Base-by-base conservation (phyloP, 30 jellyfish, hydroid and myxozoan species). In the Chrysaora quinquecirrha region DNA sequence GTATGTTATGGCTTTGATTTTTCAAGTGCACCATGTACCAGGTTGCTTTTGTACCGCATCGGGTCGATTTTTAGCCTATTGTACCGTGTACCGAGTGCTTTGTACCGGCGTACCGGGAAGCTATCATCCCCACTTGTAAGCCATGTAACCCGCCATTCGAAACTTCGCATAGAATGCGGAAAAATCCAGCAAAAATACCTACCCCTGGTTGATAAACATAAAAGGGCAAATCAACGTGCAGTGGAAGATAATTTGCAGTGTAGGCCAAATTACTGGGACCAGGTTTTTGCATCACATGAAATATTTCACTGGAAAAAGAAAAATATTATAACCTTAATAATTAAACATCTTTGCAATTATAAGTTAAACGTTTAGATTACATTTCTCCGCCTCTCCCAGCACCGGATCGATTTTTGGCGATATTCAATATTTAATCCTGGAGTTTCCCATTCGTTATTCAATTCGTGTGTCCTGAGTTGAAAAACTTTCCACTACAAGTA, bases 171-270 rank as follows among this genome's bases (percentile, higher is more conserved):
- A n/a, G n/a, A n/a, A n/a, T n/a, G n/a, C n/a, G n/a, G n/a, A n/a
- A n/a, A n/a, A n/a, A n/a, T n/a, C n/a, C n/a, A n/a, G n/a, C n/a
- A 52, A 10, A 52, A 16, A 9, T 19, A 71, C 90, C 27, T 38
- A 89, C 97, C 87, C 94, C 97, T 73, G 97, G 97, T 60, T 89
- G 97, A 68, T 73, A 74, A 23, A 52, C 74, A 49, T 72, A 73
- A 34, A 35, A 89, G 2, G 97, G 97, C 73, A 89, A 73, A 48
- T 89, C 97, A 9, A 62, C 83, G 54, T 89, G 97, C 22, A 89
- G 90, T 0, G 88, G 94, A 21, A 85, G 49, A 30, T 48, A 24
- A 74, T 87, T 74, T 33, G 83, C 85, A 11, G 96, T 85, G 38
- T 85, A 85, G 25, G 96, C 96, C 69, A 85, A 43, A 52, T 85